phyloP scores from a whole-genome alignment of 2,113 vertebrate species.

The Neogale vison region DNA sequence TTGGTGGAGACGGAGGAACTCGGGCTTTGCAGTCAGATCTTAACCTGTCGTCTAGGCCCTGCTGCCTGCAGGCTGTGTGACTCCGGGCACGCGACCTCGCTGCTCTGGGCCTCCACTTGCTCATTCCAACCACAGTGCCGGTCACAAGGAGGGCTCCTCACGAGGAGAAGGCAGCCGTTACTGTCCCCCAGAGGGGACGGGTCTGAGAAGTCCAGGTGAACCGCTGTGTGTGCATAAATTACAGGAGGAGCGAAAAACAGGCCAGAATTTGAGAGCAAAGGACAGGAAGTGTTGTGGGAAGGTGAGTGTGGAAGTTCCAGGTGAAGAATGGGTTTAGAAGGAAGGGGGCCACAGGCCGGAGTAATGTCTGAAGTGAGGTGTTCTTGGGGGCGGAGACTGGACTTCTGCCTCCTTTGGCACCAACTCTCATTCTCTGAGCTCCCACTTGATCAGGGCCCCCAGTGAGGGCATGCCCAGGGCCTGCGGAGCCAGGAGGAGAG shows the following conservation, averaged over 20 bases:
- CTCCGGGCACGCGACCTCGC: neutral
- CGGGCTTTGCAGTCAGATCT: neutral
- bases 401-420: neutral
- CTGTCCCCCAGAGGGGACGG: neutral
- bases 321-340: neutral
- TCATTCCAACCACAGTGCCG: neutral
- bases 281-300: neutral
- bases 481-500: neutral
- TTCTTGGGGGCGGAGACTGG: neutral
- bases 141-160: neutral
- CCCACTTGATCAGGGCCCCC: neutral
- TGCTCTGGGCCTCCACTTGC: neutral
- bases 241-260: neutral
- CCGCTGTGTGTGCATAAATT: neutral
- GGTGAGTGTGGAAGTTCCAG: neutral
- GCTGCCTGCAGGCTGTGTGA: neutral
- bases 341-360: neutral
- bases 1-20: neutral
- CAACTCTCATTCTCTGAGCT: neutral
- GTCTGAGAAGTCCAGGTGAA: neutral
- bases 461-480: neutral
- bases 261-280: neutral
- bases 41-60: neutral
- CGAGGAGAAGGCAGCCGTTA: neutral
- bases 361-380: neutral